Evolutionary conservation across 2,797 vertebrate species (phyloP), one percentile per base, ranked within the genome.

Genomic region (Sciurus vulgaris): DNA sequence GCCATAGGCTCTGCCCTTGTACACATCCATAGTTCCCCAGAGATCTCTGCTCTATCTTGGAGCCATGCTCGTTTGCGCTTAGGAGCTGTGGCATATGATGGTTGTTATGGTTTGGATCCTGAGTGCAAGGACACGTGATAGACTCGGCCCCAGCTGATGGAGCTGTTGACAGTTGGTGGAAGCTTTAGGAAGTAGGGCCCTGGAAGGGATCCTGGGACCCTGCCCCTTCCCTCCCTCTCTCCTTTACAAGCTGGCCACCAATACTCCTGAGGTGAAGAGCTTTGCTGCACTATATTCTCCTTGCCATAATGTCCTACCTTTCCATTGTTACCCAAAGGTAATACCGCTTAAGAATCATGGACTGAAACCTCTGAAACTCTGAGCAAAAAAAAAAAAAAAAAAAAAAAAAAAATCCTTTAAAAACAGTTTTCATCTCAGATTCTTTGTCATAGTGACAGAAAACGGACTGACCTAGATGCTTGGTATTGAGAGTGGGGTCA

Each of bases 21-120:
- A 26, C 7, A 51, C 18, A 22, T 59, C 26, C 20, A 0, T 4
- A 28, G 74, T 22, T 26, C 20, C 4, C 8, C 1, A 2, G 65
- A 8, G 61, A 59, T 3, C 35, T 63, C 13, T 7, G 67, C 69
- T 47, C 44, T 20, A 15, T 54, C 41, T 93, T 33, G 5, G 1
- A 22, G 67, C 15, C 28, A 13, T 0, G 3, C n/a, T 67, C 24
- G 1, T 63, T 63, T 10, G 13, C 51, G 3, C 47, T 51, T 33
- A 88, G 0, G 11, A 72, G 13, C 63, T 49, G 26, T 28, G 20
- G 56, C 4, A 17, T 6, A 2, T 24, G 63, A 49, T 30, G 18
- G 14, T 13, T 56, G 3, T 18, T 18, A 30, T 54, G n/a, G 26
- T 63, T 82, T 49, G 33, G 44, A 49, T 67, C 20, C 35, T 24